Conservation (phyloP, 2,888 invertebrate species). For the Phania funesta region DNA sequence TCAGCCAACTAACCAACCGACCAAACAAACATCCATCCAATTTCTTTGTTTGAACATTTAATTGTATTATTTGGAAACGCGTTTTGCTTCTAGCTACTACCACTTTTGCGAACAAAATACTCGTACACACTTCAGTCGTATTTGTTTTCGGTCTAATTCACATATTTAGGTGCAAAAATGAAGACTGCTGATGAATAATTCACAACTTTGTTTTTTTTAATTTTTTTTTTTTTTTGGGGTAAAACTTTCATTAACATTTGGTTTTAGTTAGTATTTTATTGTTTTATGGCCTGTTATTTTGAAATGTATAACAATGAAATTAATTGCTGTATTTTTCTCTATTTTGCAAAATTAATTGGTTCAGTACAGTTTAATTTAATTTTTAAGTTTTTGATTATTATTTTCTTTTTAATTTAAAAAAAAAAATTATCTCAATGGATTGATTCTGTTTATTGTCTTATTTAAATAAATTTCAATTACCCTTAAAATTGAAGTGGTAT, state of each 20-base stretch:
- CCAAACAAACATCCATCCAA: background rate
- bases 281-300: constrained; percentile 17
- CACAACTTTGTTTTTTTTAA: constrained; percentile 1
- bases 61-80: constrained; percentile 46
- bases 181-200: constrained; percentile 9
- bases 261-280: background rate
- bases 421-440: no score
- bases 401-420: no score
- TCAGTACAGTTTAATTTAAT: background rate
- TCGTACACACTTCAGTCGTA: constrained; percentile 15
- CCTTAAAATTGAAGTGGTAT: background rate
- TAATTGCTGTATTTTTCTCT: background rate
- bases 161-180: constrained; percentile 51
- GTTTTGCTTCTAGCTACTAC: constrained; percentile 18
- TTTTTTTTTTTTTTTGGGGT: constrained; percentile 14
- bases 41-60: constrained; percentile 23
- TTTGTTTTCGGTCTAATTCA: constrained; percentile 50
- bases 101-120: no score
- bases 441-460: constrained; percentile 23
- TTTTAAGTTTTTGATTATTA: background rate
- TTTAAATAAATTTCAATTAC: background rate
- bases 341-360: constrained; percentile 8
- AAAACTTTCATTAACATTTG: constrained; percentile 51
- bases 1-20: background rate
- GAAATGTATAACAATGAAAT: constrained; percentile 1